Base-by-base conservation (phyloP, 2,113 vertebrate genomes). In the Poecilia latipinna region DNA sequence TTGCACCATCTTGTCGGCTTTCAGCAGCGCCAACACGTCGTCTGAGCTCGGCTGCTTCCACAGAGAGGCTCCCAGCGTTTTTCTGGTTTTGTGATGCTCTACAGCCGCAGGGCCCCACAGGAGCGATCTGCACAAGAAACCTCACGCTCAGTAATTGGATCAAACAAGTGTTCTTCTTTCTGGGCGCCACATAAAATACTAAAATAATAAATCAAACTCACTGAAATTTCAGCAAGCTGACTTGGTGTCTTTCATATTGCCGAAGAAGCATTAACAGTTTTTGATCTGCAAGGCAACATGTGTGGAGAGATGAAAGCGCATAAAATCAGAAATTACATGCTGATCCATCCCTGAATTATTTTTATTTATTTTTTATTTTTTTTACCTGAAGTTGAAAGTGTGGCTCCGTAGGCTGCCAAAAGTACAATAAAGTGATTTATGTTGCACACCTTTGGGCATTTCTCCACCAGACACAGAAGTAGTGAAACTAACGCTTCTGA, bases 101-200 rank as follows among this genome's bases (percentile, higher is more conserved):
- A 99, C 95, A 8, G 98, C 97, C 0, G 96, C 96, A 0, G 96
- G 93, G 57, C 97, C 98, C 97, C 98, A 99, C 0, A 98, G 72
- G 12, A 98, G 86, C 61, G 94, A 95, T 78, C 97, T 99, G 78
- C 33, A 78, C n/a, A 8, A 7, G 24, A 57, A 24, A 57, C 22
- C 12, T 54, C 68, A 65, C 2, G 37, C 0, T 79, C 12, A 88
- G 65, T 0, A 6, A 19, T 6, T 63, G 26, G n/a, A 35, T 35
- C 35, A 60, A 32, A 74, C 4, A 51, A 32, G 22, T 12, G 17
- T 0, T 42, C 3, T 12, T 51, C 1, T 28, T 32, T 48, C 4
- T 5, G 31, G 10, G 8, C 22, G 1, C 2, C 62, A 61, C n/a
- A 37, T 31, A 12, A 12, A 74, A 70, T 11, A 4, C 63, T 22